Evolutionary conservation across 2,888 invertebrate species (phyloP).

Genomic region (Atethmia centrago): DNA sequence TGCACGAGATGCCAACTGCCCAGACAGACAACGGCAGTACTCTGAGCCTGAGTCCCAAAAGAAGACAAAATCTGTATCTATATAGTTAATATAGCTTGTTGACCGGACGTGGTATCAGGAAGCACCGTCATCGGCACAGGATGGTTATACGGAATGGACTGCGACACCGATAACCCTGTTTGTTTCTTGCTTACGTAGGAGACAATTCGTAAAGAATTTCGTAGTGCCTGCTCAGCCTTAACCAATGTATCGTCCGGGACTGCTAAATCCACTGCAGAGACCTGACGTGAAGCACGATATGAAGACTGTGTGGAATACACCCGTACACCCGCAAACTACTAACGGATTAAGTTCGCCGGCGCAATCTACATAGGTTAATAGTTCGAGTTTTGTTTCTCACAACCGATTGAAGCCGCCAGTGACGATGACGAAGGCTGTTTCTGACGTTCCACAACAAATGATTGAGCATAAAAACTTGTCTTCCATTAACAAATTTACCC

Average conservation of each 20-base stretch:
- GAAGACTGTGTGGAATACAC: constrained; percentile 19
- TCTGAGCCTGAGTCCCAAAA: no score
- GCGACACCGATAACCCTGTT: no score
- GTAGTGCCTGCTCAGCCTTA: constrained; percentile 28
- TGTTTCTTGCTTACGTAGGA: no score
- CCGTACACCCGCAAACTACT: constrained; percentile 16
- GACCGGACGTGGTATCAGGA: no score
- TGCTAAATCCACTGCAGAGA: constrained; percentile 15
- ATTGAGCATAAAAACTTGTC: constrained; percentile 31
- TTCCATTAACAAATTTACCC: constrained; percentile 51
- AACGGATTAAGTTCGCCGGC: constrained; percentile 19
- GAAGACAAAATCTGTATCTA: no score
- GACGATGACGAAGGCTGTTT: constrained; percentile 25
- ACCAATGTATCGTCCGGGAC: constrained; percentile 6
- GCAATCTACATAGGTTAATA: constrained; percentile 39
- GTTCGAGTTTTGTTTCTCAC: constrained; percentile 36
- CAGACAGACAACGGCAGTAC: no score
- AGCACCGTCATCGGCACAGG: no score
- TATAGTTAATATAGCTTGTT: no score
- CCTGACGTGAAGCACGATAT: constrained; percentile 24
- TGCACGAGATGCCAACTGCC: no score
- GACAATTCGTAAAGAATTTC: no score
- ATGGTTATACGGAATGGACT: no score
- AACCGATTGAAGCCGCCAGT: constrained; percentile 32
- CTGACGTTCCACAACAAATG: constrained; percentile 22